Evolutionary conservation across 2,888 invertebrate genomes (phyloP).

Genomic region (Heterodera filipjevi): DNA sequence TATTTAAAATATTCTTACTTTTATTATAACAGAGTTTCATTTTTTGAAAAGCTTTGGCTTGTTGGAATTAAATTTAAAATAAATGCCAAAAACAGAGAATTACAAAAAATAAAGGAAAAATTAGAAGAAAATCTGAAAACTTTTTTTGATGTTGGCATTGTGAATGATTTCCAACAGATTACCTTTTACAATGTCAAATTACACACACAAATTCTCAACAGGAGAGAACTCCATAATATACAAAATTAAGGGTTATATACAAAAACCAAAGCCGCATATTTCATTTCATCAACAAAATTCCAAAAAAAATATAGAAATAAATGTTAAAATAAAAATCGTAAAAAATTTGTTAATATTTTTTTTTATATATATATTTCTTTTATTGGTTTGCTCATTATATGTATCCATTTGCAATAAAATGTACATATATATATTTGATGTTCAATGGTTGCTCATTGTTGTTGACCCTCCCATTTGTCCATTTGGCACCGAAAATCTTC

Average conservation of each 20-base stretch:
- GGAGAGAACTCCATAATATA: not conserved
- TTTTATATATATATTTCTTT: too few relatives aligned
- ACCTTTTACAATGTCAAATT: not conserved
- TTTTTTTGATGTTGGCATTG: constrained; percentile 1
- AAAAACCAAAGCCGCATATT: too few relatives aligned
- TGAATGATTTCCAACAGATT: not conserved
- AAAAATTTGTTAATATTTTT: too few relatives aligned
- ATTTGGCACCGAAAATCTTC: not conserved
- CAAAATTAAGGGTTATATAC: not conserved
- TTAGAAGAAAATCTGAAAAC: not conserved
- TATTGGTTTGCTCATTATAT: too few relatives aligned
- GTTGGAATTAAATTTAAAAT: not conserved
- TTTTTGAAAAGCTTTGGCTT: not conserved
- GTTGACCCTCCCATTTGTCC: not conserved
- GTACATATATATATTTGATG: too few relatives aligned
- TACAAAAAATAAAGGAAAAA: not conserved
- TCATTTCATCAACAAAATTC: too few relatives aligned
- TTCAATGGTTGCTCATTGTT: not conserved
- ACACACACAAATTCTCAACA: not conserved
- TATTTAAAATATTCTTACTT: not conserved
- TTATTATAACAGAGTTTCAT: not conserved
- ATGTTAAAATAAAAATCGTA: too few relatives aligned
- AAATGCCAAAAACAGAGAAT: not conserved
- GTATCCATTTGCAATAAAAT: too few relatives aligned
- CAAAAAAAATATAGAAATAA: too few relatives aligned